A percentile compares a stretch with the other conserved stretches of the same genome.
Conservation (phyloP, 2,888 invertebrate genomes). For the Drosophila kambysellisi region DNA sequence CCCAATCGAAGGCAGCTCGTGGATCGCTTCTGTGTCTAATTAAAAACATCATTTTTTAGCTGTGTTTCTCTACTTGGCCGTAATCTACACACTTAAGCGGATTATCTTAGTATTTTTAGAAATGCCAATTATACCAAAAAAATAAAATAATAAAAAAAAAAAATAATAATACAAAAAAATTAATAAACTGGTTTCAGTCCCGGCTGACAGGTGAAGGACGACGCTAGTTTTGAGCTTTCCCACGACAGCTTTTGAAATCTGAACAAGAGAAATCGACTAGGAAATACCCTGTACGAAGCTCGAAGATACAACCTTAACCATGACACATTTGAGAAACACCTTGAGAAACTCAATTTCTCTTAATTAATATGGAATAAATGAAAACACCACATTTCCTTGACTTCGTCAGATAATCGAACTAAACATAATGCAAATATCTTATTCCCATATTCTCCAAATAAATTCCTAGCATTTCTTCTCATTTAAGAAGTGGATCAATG, state of each 20-base stretch:
- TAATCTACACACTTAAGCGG: neutral
- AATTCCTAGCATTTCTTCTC: neutral
- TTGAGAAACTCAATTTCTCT: neutral
- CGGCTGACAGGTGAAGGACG: neutral
- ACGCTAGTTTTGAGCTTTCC: conserved; percentile 15
- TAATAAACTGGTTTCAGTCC: neutral
- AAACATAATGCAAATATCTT: neutral
- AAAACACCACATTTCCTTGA: neutral
- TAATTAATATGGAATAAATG: neutral
- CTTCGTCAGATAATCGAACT: neutral
- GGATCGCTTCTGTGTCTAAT: conserved; percentile 27
- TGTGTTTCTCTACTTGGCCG: conserved; percentile 9
- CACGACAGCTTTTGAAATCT: neutral
- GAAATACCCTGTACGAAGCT: neutral
- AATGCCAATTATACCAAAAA: neutral
- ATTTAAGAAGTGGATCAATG: neutral
- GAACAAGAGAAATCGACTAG: neutral
- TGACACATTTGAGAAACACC: neutral
- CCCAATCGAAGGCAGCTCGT: conserved; percentile 3
- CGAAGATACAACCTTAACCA: neutral
- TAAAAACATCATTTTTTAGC: conserved; percentile 2
- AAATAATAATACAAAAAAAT: too few relatives aligned
- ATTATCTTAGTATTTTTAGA: neutral
- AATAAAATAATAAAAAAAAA: neutral
- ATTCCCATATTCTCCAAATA: neutral